These are phyloP conservation scores for Manis pentadactyla DNA, from an alignment of 2,797 vertebrate genomes.

Conservation along the genomic window DNA sequence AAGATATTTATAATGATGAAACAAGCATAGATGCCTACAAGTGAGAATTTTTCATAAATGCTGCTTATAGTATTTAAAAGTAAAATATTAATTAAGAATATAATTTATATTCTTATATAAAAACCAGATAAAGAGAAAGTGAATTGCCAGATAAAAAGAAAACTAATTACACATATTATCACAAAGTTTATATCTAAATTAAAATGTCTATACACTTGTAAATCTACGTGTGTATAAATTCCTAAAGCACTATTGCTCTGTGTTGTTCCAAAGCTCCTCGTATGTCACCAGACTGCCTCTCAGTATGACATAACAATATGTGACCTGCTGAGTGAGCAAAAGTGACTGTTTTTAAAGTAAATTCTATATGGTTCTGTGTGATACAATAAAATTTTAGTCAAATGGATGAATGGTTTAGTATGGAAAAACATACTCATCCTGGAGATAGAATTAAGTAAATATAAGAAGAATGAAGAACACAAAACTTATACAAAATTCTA, in stretches of 20 bases:
- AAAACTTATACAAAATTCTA: not conserved
- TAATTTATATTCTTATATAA: not conserved
- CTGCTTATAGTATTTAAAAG: not conserved
- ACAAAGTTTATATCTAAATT: not conserved
- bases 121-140: not conserved
- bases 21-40: slow-evolving; percentile 16
- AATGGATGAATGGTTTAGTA: not conserved
- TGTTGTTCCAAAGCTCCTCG: slow-evolving; percentile 19
- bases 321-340: not conserved
- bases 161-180: not conserved
- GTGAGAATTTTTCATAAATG: slow-evolving; percentile 76
- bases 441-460: not conserved
- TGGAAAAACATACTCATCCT: not conserved
- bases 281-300: not conserved
- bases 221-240: not conserved
- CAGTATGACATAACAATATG: not conserved
- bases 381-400: not conserved
- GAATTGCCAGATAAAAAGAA: not conserved
- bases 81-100: slow-evolving; percentile 2
- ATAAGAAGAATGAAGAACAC: not conserved
- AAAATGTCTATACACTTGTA: not conserved
- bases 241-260: not conserved
- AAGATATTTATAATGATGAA: slow-evolving; percentile 57
- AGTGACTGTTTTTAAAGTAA: not conserved
- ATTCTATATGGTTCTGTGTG: not conserved